Evolutionary conservation across 2,113 vertebrate genomes (phyloP).

Genomic region (Scophthalmus maximus): DNA sequence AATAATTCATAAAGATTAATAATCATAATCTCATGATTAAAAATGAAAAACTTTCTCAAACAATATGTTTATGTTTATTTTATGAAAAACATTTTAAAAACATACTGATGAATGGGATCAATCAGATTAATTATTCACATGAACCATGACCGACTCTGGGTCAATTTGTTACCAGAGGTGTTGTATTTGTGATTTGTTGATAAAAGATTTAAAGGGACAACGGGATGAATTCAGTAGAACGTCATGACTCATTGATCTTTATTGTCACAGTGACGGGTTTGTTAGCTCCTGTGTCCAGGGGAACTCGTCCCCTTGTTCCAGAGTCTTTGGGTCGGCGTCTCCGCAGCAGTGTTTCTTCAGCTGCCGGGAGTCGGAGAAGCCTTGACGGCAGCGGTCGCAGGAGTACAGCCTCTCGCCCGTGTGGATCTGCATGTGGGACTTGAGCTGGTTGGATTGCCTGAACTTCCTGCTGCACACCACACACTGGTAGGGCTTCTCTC

Average conservation of each 20-base stretch:
- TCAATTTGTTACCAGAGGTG: too few relatives aligned
- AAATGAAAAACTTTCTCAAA: too few relatives aligned
- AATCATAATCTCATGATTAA: too few relatives aligned
- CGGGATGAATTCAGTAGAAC: too few relatives aligned
- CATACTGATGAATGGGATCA: background rate
- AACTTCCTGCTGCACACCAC: slow-evolving; percentile 63
- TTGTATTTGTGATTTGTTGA: too few relatives aligned
- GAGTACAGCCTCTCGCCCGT: slow-evolving; percentile 74
- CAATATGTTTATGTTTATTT: background rate
- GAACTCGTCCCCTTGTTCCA: background rate
- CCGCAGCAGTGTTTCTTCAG: slow-evolving; percentile 76
- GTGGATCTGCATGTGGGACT: slow-evolving; percentile 80
- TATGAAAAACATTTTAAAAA: background rate
- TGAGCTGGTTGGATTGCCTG: slow-evolving; percentile 77
- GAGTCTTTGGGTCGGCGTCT: background rate
- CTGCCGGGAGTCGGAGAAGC: slow-evolving; percentile 77
- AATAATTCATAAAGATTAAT: too few relatives aligned
- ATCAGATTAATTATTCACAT: too few relatives aligned
- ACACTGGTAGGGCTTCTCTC: slow-evolving; percentile 75
- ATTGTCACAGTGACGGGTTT: too few relatives aligned
- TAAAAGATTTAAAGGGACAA: too few relatives aligned
- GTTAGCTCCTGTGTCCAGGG: slow-evolving; percentile 43
- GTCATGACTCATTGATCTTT: too few relatives aligned
- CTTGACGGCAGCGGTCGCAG: slow-evolving; percentile 61
- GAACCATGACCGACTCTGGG: too few relatives aligned